These are phyloP conservation scores for Proterorhinus semilunaris DNA, from an alignment of 2,113 vertebrate genomes.

Conservation along the genomic window DNA sequence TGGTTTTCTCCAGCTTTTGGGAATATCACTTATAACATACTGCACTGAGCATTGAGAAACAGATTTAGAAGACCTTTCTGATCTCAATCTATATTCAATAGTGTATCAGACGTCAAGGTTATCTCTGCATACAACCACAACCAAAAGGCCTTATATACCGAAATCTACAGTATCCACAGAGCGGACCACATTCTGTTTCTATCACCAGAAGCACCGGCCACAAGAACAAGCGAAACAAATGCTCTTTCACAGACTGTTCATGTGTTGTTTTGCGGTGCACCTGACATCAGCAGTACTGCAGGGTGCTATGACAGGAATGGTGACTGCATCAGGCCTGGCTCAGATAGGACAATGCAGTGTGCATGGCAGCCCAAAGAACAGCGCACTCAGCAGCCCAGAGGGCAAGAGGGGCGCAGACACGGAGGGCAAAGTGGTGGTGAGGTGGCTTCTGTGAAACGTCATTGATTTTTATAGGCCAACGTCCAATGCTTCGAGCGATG, in stretches of 20 bases:
- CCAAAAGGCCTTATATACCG: neutral
- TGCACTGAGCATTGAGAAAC: neutral
- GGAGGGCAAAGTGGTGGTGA: constrained; percentile 25
- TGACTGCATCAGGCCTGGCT: constrained; percentile 25
- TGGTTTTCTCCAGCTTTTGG: too few species aligned
- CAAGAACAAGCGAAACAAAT: constrained; percentile 5
- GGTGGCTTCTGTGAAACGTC: constrained; percentile 39
- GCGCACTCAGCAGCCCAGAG: constrained; percentile 41
- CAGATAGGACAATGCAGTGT: constrained; percentile 41
- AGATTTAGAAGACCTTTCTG: neutral
- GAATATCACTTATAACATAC: too few species aligned
- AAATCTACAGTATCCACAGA: too few species aligned
- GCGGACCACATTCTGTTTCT: constrained; percentile 11
- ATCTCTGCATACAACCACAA: constrained; percentile 17
- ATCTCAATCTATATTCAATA: constrained; percentile 6
- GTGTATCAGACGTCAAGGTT: constrained; percentile 14
- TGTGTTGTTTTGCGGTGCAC: neutral
- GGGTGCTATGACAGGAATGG: constrained; percentile 35
- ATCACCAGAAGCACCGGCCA: constrained; percentile 4
- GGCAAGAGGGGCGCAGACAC: constrained; percentile 27
- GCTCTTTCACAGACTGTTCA: neutral
- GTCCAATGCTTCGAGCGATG: constrained; percentile 43
- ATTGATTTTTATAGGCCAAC: constrained; percentile 26
- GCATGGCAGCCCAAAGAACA: constrained; percentile 23
- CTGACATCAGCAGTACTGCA: constrained; percentile 34